phyloP scores from a whole-genome alignment of 2,113 vertebrate species.

The Chauna torquata region DNA sequence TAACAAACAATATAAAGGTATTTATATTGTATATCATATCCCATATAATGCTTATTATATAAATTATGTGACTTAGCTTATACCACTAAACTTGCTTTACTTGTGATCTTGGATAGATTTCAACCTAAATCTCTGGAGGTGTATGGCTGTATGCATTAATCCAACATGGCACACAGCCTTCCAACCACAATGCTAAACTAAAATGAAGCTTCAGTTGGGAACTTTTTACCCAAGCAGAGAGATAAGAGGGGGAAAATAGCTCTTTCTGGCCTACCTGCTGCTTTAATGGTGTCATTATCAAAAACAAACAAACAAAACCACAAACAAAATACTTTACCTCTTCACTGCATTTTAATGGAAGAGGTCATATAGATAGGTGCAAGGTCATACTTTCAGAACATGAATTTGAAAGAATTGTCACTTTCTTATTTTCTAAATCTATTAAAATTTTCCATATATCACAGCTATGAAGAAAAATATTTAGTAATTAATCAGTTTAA shows the following conservation, averaged over 20 bases:
- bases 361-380: background rate
- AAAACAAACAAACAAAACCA: background rate
- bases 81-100: background rate
- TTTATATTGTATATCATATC: background rate
- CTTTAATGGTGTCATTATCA: conserved; percentile 25
- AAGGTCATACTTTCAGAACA: background rate
- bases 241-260: conserved; percentile 6
- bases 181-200: conserved; percentile 42
- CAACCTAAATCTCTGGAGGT: conserved; percentile 9
- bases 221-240: background rate
- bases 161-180: conserved; percentile 19
- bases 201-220: conserved; percentile 48
- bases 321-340: background rate
- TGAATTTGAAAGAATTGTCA: background rate
- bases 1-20: background rate
- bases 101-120: conserved; percentile 6
- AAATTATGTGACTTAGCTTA: background rate
- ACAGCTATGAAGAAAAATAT: background rate
- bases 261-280: conserved; percentile 26
- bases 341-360: background rate
- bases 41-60: background rate
- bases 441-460: background rate
- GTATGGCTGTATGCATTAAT: conserved; percentile 27
- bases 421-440: background rate
- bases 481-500: background rate